Conservation (phyloP, 1,140 invertebrate species). For the Idris sp. region DNA sequence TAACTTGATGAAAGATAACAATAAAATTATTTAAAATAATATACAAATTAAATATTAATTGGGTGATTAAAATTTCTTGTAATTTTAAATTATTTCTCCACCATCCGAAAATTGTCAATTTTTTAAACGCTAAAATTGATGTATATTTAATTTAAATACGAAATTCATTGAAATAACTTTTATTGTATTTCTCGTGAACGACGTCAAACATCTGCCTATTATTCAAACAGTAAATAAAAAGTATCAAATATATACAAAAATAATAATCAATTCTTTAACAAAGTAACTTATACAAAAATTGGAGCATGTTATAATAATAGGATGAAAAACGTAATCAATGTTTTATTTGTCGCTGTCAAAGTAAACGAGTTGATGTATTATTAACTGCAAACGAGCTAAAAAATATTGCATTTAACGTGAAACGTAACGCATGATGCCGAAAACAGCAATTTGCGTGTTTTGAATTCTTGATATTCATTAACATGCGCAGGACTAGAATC, state of each 20-base stretch:
- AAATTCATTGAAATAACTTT: too few relatives aligned
- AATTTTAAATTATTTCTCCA: too few relatives aligned
- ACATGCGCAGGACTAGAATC: slow-evolving; percentile 68
- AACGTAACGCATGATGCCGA: slow-evolving; percentile 18
- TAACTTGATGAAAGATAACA: too few relatives aligned
- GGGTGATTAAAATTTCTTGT: slow-evolving; percentile 2
- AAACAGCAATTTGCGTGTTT: slow-evolving; percentile 30
- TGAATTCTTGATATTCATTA: slow-evolving; percentile 41
- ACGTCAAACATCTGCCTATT: too few relatives aligned
- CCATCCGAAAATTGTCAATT: too few relatives aligned
- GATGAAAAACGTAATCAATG: slow-evolving; percentile 17
- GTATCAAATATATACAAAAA: slow-evolving; percentile 38
- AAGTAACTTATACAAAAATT: slow-evolving; percentile 6
- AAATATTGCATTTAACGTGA: slow-evolving; percentile 36
- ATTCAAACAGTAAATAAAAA: too few relatives aligned
- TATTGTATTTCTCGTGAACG: too few relatives aligned
- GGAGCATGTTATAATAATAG: too few relatives aligned
- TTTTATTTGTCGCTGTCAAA: slow-evolving; percentile 2
- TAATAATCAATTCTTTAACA: slow-evolving; percentile 22
- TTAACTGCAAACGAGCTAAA: slow-evolving; percentile 53
- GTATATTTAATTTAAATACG: too few relatives aligned
- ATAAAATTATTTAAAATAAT: too few relatives aligned
- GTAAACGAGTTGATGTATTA: slow-evolving; percentile 21
- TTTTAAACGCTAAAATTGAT: too few relatives aligned
- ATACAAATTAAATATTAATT: slow-evolving; percentile 5